Conservation (phyloP, 2,797 vertebrate species). For the Denticeps clupeoides region DNA sequence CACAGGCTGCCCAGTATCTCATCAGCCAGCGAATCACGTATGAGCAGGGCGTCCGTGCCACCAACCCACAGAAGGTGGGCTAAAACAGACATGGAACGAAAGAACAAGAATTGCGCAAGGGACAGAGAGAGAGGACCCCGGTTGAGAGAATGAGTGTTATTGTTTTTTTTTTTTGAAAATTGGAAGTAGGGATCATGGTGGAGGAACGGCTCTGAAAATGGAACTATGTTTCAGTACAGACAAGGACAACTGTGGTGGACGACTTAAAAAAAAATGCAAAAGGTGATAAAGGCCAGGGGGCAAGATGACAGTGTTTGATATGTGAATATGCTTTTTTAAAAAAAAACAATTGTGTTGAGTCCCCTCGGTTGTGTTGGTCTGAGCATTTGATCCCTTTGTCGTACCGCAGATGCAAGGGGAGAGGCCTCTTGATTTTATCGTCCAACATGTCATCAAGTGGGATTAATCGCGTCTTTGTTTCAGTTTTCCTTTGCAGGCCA, state of each 20-base stretch:
- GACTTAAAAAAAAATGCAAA: constrained; percentile 54
- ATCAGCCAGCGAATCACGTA: constrained; percentile 97
- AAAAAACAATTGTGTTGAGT: constrained; percentile 60
- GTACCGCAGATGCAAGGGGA: constrained; percentile 57
- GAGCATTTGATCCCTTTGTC: constrained; percentile 66
- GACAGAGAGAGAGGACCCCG: constrained; percentile 41
- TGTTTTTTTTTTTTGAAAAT: too few relatives aligned
- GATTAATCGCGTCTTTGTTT: constrained; percentile 35
- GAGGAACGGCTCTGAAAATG: constrained; percentile 47
- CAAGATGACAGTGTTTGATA: constrained; percentile 63
- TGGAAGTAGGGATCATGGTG: too few relatives aligned
- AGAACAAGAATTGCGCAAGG: constrained; percentile 16
- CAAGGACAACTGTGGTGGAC: constrained; percentile 30
- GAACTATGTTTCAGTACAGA: constrained; percentile 33
- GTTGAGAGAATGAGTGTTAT: constrained; percentile 24
- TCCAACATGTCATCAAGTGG: constrained; percentile 47
- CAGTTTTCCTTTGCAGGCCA: not conserved
- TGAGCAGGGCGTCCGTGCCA: constrained; percentile 88
- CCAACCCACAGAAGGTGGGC: constrained; percentile 89
- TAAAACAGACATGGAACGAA: constrained; percentile 45
- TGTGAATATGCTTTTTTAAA: constrained; percentile 67
- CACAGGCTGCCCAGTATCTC: constrained; percentile 92
- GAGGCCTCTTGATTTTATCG: constrained; percentile 47
- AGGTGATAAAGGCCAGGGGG: constrained; percentile 50
- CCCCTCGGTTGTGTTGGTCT: constrained; percentile 60